These are phyloP conservation scores for Bambusicola thoracicus DNA, from an alignment of 2,113 vertebrate species.

Conservation along the genomic window DNA sequence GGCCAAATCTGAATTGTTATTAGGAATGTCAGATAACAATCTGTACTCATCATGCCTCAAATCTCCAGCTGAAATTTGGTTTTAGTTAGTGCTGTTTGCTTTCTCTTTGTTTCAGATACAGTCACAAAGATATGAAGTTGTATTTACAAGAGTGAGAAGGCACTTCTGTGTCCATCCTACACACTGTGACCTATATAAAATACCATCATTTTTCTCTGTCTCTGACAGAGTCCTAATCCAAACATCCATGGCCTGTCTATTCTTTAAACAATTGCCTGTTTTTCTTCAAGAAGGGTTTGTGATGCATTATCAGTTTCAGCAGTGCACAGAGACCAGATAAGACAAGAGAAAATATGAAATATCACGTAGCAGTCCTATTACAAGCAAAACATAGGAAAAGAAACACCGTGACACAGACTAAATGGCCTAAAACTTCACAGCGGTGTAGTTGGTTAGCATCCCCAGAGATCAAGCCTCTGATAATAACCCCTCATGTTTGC, in stretches of 20 bases:
- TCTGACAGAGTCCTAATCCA: neutral
- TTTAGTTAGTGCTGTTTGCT: neutral
- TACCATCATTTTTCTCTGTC: neutral
- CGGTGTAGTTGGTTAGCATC: fast-evolving
- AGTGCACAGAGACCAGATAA: neutral
- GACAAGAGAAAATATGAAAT: neutral
- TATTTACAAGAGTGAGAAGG: neutral
- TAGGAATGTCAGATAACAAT: neutral
- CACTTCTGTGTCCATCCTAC: neutral
- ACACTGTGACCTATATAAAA: neutral
- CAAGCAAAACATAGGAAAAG: neutral
- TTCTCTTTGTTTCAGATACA: neutral
- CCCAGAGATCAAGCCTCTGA: neutral
- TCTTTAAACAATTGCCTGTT: neutral
- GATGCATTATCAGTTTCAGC: slow-evolving; percentile 12
- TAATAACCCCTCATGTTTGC: neutral
- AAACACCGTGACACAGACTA: neutral
- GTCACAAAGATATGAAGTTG: neutral
- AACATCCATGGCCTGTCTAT: neutral
- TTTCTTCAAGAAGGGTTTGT: neutral
- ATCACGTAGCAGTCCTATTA: neutral
- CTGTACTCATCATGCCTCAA: neutral
- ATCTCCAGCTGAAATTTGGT: neutral
- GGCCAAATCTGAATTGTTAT: neutral
- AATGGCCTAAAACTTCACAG: neutral